Conservation (phyloP, 2,797 vertebrate species). For the Hephaestus fuliginosus region DNA sequence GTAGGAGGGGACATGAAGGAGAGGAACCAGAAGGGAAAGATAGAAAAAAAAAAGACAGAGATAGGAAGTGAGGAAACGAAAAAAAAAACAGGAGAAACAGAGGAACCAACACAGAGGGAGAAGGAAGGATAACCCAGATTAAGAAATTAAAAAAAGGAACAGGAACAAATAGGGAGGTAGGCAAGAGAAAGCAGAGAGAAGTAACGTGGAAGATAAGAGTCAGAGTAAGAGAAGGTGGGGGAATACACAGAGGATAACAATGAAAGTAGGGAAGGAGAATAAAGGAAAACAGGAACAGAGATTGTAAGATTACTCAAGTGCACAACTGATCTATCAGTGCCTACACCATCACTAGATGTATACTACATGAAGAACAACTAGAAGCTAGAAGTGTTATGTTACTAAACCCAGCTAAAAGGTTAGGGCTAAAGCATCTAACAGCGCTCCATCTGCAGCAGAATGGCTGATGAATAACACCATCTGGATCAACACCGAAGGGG, state of each 20-base stretch:
- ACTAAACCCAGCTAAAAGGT: constrained; percentile 39
- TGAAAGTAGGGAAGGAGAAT: constrained; percentile 19
- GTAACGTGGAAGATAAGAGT: background rate
- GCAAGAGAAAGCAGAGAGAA: background rate
- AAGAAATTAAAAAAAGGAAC: background rate
- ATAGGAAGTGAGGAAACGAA: background rate
- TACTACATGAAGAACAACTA: constrained; percentile 14
- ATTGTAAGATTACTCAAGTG: background rate
- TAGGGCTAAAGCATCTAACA: constrained; percentile 31
- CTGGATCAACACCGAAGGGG: constrained; percentile 60
- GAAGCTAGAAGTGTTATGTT: constrained; percentile 18
- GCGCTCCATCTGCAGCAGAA: constrained; percentile 58
- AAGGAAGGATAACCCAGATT: constrained; percentile 17
- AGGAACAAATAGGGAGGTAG: constrained; percentile 16
- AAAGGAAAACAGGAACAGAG: constrained; percentile 17
- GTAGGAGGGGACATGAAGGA: background rate
- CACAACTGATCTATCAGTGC: background rate
- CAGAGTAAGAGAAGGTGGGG: background rate
- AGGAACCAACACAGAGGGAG: background rate
- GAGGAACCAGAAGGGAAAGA: background rate
- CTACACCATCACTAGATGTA: background rate
- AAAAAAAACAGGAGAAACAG: background rate
- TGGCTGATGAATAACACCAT: constrained; percentile 67
- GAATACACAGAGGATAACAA: constrained; percentile 33
- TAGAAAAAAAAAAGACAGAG: background rate